Percentiles rank a stretch among this genome's conserved stretches.
These are phyloP conservation scores for Macropus fuliginosus DNA, from an alignment of 2,797 vertebrate genomes.

Conservation along the genomic window DNA sequence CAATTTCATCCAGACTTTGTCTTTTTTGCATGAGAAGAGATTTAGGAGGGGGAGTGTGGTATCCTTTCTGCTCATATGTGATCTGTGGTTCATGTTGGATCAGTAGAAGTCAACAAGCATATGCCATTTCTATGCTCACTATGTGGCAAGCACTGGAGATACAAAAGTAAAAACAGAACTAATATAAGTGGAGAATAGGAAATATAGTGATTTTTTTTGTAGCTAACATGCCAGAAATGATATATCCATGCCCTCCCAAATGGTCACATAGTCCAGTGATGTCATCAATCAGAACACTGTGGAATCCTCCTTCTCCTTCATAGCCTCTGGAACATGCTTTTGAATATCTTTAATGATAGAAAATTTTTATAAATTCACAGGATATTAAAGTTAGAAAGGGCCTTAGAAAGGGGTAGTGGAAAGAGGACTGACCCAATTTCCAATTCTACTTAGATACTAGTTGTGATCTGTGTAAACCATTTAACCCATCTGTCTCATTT, in stretches of 20 bases:
- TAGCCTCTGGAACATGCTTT: slow-evolving; percentile 1
- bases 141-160: not conserved
- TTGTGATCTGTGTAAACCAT: not conserved
- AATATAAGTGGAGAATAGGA: not conserved
- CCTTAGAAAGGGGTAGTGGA: not conserved
- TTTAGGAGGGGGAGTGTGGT: too few relatives aligned
- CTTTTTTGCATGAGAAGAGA: slow-evolving; percentile 1
- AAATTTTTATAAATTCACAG: not conserved
- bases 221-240: not conserved
- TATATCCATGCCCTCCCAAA: not conserved
- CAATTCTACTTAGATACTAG: not conserved
- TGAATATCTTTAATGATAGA: not conserved
- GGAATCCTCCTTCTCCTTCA: not conserved
- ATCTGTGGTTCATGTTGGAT: not conserved
- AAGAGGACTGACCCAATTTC: not conserved
- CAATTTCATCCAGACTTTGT: not conserved
- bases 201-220: slow-evolving; percentile 15
- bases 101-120: not conserved
- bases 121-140: not conserved
- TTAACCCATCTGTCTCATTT: not conserved
- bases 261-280: not conserved
- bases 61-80: not conserved
- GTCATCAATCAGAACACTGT: not conserved
- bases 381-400: not conserved
- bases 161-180: not conserved